Conservation (phyloP, 1,140 invertebrate species). For the Rhizoglyphus robini region DNA sequence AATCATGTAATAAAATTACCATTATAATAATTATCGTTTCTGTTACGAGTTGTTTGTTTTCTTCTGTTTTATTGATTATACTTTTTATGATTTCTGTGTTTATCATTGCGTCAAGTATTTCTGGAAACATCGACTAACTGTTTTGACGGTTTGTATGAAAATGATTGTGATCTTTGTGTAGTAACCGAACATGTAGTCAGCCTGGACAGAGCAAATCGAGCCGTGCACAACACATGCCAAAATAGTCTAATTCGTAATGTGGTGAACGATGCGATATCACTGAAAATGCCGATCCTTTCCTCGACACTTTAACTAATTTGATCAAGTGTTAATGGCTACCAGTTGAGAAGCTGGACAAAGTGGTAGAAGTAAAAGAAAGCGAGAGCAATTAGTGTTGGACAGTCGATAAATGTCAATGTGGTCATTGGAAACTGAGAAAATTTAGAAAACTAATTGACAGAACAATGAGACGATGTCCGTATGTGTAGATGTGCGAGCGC, state of each 20-base stretch:
- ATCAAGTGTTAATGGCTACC: slow-evolving; percentile 54
- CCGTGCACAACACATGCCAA: slow-evolving; percentile 39
- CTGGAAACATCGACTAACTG: too few species aligned
- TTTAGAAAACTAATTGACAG: slow-evolving; percentile 1
- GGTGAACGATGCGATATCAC: slow-evolving; percentile 75
- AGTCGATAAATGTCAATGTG: background rate
- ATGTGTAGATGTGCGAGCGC: background rate
- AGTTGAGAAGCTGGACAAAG: slow-evolving; percentile 56
- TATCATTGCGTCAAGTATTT: too few species aligned
- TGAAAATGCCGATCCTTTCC: slow-evolving; percentile 76
- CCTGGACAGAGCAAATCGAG: too few species aligned
- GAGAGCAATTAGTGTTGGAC: too few species aligned
- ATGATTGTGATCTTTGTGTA: background rate
- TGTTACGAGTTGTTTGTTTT: too few species aligned
- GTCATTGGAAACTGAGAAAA: background rate
- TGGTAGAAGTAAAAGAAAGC: slow-evolving; percentile 37
- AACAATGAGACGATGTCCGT: background rate
- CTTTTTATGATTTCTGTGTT: too few species aligned
- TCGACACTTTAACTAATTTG: slow-evolving; percentile 69
- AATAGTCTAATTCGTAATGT: slow-evolving; percentile 76
- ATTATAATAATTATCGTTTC: too few species aligned
- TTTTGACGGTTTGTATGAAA: too few species aligned
- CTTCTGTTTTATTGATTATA: too few species aligned
- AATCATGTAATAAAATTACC: too few species aligned
- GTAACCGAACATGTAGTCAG: too few species aligned